Base-by-base conservation (phyloP, 2,113 vertebrate genomes). In the Diadophis punctatus region DNA sequence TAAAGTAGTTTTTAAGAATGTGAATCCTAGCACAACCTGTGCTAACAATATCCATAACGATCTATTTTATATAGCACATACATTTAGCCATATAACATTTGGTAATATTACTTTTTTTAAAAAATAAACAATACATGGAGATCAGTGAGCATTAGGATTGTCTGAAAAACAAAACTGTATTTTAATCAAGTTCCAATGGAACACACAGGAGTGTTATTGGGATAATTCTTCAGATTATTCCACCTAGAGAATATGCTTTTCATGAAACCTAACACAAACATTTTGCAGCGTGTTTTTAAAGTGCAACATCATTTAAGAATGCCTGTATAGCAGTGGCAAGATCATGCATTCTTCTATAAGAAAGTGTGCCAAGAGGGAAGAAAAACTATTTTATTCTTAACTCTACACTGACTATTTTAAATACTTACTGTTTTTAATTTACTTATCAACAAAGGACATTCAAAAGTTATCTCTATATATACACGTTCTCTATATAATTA, bases 261-360 rank as follows among this genome's bases (percentile, higher is more conserved):
- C 92, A 95, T 94, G 93, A 89, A 92, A 96, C 95, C 96, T 11
- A 95, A 96, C 94, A 58, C 93, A 93, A 93, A 92, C 95, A 96
- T 93, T 95, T 95, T 92, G 92, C 95, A 95, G 92, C 93, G 90
- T 94, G 94, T 96, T 97, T 48, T 11, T 90, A 92, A 1, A 93
- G 74, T 89, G 90, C 25, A 92, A 87, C 52, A 93, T 80, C 91
- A 92, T 56, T 93, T 30, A 84, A 5, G 63, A 85, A 93, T 2
- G 4, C 56, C 23, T 91, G 0, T 20, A 88, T 91, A 89, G 88
- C 23, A 22, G 16, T 48, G 30, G 48, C 0, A 27, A 93, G 80
- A 85, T 93, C 91, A 55, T 68, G 86, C 95, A 18, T 1, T 74
- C 52, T 90, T 94, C 93, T 90, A 89, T 53, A 90, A 23, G 11